Evolutionary conservation across 2,797 vertebrate species (phyloP).

Genomic region (Eremophila alpestris): DNA sequence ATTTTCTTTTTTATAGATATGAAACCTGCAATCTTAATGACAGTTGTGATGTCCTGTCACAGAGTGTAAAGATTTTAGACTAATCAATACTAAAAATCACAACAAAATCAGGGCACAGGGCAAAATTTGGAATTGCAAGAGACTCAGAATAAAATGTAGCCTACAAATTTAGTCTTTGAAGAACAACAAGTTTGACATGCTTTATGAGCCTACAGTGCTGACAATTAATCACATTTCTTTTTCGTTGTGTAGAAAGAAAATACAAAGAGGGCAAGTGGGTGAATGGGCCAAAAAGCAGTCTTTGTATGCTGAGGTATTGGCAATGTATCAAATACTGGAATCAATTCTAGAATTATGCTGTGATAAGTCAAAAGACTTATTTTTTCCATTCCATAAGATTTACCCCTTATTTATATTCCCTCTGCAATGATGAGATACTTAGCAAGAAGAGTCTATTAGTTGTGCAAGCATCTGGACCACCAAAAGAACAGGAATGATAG

Average conservation of each 20-base stretch:
- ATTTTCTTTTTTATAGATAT: background rate
- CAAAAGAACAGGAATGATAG: rapidly evolving
- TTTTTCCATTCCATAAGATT: background rate
- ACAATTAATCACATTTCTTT: background rate
- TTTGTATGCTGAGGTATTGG: background rate
- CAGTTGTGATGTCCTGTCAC: background rate
- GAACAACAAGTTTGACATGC: background rate
- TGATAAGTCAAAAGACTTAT: background rate
- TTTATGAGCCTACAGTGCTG: background rate
- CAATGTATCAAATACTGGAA: background rate
- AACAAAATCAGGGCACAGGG: background rate
- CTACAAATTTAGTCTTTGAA: background rate
- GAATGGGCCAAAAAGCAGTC: background rate
- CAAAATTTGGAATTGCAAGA: background rate
- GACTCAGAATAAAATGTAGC: background rate
- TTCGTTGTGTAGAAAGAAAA: background rate
- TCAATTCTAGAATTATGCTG: background rate
- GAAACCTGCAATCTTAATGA: background rate
- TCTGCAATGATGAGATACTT: background rate
- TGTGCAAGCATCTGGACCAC: background rate
- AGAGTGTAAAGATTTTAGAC: background rate
- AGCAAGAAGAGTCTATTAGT: background rate
- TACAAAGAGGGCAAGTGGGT: background rate
- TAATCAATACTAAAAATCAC: background rate
- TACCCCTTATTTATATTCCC: background rate